Evolutionary conservation across 2,797 vertebrate genomes (phyloP).

Genomic region (Hypotaenidia philippensis): DNA sequence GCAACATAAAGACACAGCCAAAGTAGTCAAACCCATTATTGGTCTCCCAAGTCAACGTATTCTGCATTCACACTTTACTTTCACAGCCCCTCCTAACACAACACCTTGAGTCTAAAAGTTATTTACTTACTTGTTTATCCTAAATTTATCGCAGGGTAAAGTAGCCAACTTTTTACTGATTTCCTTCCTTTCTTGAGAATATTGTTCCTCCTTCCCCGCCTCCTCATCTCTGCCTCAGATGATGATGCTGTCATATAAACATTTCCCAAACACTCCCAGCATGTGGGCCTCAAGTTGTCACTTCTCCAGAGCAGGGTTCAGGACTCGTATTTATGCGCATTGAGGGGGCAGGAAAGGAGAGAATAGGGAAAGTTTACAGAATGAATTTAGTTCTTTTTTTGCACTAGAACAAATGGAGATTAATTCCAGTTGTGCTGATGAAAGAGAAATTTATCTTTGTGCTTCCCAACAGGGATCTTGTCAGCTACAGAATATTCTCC

Average conservation of each 20-base stretch:
- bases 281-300: background rate
- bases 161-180: background rate
- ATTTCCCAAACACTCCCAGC: background rate
- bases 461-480: background rate
- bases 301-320: background rate
- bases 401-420: background rate
- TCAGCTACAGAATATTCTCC: background rate
- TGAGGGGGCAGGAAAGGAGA: background rate
- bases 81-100: background rate
- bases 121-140: background rate
- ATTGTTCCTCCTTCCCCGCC: background rate
- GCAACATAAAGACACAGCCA: background rate
- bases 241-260: background rate
- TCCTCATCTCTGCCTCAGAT: background rate
- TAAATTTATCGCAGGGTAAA: background rate
- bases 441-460: background rate
- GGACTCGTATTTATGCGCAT: background rate
- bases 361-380: background rate
- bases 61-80: background rate
- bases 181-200: background rate
- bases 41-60: background rate
- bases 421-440: conserved; percentile 15
- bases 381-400: background rate
- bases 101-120: background rate
- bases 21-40: background rate